Conservation (phyloP, 2,888 invertebrate genomes). For the Lumbricus terrestris region DNA sequence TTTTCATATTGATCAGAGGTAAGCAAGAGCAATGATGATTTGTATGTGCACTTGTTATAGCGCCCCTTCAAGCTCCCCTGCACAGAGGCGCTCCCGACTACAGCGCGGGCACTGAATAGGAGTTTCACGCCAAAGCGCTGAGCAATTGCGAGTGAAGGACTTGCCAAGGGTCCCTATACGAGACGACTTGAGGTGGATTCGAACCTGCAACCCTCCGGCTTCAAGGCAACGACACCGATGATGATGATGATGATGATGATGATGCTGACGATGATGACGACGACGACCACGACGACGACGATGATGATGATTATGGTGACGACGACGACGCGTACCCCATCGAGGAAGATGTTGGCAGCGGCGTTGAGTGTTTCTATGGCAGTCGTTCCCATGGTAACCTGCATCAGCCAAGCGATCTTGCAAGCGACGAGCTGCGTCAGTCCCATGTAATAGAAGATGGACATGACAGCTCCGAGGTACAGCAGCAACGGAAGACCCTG, state of each 20-base stretch:
- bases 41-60: no score
- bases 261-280: background rate
- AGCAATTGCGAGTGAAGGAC: no score
- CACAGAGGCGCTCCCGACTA: no score
- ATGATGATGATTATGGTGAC: background rate
- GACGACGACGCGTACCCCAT: constrained; percentile 70
- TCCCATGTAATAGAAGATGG: constrained; percentile 84
- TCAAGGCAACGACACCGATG: no score
- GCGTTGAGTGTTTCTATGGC: constrained; percentile 91
- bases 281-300: background rate
- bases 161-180: no score
- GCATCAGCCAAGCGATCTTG: constrained; percentile 75
- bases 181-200: no score
- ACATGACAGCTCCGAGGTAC: constrained; percentile 88
- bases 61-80: no score
- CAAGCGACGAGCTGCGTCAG: constrained; percentile 81
- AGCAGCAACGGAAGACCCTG: constrained; percentile 79
- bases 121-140: no score
- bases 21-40: no score
- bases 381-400: constrained; percentile 74
- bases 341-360: constrained; percentile 89
- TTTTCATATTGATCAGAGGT: no score
- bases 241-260: background rate
- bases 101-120: no score
- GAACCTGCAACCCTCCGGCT: no score